Percentiles rank a stretch among this genome's conserved stretches.
phyloP scores from a whole-genome alignment of 2,797 vertebrate species.

The Sarcophilus harrisii region DNA sequence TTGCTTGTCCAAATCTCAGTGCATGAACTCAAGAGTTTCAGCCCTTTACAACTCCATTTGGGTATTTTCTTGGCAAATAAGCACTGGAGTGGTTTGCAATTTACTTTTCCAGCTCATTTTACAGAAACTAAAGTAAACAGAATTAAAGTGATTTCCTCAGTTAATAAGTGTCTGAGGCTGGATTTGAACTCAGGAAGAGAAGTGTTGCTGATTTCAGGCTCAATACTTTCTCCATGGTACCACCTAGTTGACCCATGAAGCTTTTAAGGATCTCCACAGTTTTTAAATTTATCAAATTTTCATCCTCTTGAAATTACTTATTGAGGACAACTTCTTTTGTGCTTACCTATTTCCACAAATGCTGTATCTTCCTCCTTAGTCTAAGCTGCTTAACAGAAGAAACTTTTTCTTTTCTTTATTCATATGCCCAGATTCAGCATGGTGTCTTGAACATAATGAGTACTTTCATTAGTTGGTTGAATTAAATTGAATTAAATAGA shows the following conservation, averaged over 20 bases:
- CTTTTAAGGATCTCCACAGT: background rate
- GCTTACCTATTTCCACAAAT: background rate
- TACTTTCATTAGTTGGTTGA: background rate
- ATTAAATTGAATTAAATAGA: background rate
- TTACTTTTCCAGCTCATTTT: background rate
- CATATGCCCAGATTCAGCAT: background rate
- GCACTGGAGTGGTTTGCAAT: background rate
- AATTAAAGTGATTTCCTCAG: background rate
- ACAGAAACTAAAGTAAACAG: background rate
- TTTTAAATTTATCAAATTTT: background rate
- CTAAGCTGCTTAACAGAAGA: background rate
- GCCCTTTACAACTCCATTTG: background rate
- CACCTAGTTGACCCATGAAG: background rate
- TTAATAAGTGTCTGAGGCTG: background rate
- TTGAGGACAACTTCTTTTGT: background rate
- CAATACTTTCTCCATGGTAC: background rate
- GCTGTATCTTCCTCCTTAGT: accelerated
- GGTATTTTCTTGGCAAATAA: background rate
- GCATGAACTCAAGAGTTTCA: too few relatives aligned
- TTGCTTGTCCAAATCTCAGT: too few relatives aligned
- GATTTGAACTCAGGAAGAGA: background rate
- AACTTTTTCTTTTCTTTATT: background rate
- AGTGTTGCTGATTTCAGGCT: background rate
- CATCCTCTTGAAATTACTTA: background rate
- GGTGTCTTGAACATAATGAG: background rate